Conservation (phyloP, 1,140 invertebrate genomes). For the Diorhabda carinulata region DNA sequence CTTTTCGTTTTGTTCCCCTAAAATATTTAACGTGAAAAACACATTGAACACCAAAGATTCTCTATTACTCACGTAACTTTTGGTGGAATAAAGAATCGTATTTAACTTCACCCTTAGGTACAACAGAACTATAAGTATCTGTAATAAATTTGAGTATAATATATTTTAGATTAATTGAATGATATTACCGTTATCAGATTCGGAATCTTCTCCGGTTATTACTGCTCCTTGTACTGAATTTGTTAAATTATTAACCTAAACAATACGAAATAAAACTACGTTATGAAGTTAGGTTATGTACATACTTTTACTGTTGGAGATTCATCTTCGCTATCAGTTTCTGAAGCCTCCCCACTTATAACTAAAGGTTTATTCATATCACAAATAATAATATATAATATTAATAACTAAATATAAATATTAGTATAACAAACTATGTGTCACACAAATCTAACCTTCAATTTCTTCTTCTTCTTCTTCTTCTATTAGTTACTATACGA, state of each 20-base stretch:
- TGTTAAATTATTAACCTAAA: constrained; percentile 12
- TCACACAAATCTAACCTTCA: too few relatives aligned
- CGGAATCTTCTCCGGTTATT: constrained; percentile 45
- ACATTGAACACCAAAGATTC: too few relatives aligned
- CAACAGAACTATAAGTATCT: too few relatives aligned
- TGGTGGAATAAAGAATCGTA: too few relatives aligned
- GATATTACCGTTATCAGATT: constrained; percentile 41
- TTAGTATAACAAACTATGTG: too few relatives aligned
- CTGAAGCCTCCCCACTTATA: constrained; percentile 42
- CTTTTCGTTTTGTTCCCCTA: constrained; percentile 38
- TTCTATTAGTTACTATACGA: too few relatives aligned
- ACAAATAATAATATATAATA: too few relatives aligned
- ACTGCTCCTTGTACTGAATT: constrained; percentile 40
- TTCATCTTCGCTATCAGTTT: constrained; percentile 46
- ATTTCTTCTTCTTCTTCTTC: too few relatives aligned
- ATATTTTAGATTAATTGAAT: not conserved
- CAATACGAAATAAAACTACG: not conserved
- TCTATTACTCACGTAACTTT: too few relatives aligned
- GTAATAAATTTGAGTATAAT: too few relatives aligned
- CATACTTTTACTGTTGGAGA: constrained; percentile 12
- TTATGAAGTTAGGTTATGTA: constrained; percentile 12
- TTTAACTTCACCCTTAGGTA: too few relatives aligned
- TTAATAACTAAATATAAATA: too few relatives aligned
- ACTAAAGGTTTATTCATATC: constrained; percentile 30
- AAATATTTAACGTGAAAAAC: constrained; percentile 11